Evolutionary conservation across 2,888 invertebrate genomes (phyloP), one percentile per base, ranked within the genome.

Genomic region (Laothoe populi): DNA sequence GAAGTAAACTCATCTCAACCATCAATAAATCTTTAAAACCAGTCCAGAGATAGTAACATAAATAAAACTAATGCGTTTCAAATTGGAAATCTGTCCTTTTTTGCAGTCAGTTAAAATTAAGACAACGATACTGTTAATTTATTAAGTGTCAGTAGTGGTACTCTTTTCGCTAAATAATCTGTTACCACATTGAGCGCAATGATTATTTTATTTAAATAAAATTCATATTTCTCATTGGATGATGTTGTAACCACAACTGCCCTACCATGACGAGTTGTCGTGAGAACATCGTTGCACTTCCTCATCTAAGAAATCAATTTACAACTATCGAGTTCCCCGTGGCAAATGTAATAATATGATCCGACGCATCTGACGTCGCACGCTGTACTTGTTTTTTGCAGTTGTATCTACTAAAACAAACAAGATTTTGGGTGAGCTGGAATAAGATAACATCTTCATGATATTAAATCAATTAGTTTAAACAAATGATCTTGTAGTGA

Each of bases 191-290:
- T 53, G 4, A 35, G 53, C 31, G 19, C 31, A 35, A 19, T 31
- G 5, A 21, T 57, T 38, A 8, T 23, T 23, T 42, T 58, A 11
- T 40, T 57, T 58, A 42, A 24, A 58, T 58, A 58, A 58, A 58
- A 58, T 24, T 26, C 65, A 67, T 66, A 66, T 70, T 68, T 71
- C 53, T 63, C 61, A 65, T 66, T 63, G 57, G 42, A 48, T n/a
- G n/a, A n/a, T 45, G 62, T 26, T 65, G 63, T 64, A 63, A 73
- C 71, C 72, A 67, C 73, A 74, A 68, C 73, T 75, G 74, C 66
- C 77, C 74, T 75, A 70, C 74, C 79, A 74, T 78, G 79, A 76
- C 73, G 71, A 61, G 60, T 69, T 66, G 64, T 65, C 74, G 76
- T 79, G 78, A 69, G 81, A 80, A 79, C 65, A 53, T 40, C 63